Percentiles rank a stretch among this genome's conserved stretches.
phyloP scores from a whole-genome alignment of 1,140 invertebrate genomes.

The Hylaeus volcanicus region DNA sequence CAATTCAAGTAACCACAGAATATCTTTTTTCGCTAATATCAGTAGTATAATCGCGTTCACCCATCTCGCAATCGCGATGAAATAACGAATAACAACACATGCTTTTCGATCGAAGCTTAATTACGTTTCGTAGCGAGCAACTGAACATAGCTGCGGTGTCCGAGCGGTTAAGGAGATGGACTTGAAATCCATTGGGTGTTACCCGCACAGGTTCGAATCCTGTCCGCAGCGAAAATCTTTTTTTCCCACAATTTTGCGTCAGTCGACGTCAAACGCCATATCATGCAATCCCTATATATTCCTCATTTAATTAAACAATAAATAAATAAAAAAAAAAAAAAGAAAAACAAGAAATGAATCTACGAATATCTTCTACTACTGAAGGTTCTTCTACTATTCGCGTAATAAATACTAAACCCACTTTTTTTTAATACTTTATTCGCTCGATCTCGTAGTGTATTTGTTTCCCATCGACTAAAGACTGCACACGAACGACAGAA shows the following conservation, averaged over 20 bases:
- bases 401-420: not conserved
- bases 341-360: too few species aligned
- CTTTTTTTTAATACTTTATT: not conserved
- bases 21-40: not conserved
- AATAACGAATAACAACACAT: not conserved
- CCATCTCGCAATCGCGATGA: too few species aligned
- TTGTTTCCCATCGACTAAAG: not conserved
- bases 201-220: constrained; percentile 90
- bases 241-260: constrained; percentile 26
- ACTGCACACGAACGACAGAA: not conserved
- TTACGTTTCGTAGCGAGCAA: not conserved
- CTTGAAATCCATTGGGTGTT: constrained; percentile 88
- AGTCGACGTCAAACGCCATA: not conserved
- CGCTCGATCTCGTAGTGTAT: not conserved
- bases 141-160: constrained; percentile 79
- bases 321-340: too few species aligned
- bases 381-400: too few species aligned
- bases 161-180: constrained; percentile 87
- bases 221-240: constrained; percentile 84
- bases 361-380: too few species aligned
- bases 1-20: not conserved
- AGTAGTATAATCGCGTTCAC: too few species aligned
- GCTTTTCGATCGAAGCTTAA: rapidly evolving
- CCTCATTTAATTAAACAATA: not conserved
- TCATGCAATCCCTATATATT: too few species aligned